phyloP scores from a whole-genome alignment of 2,113 vertebrate species.

The Menidia beryllina region DNA sequence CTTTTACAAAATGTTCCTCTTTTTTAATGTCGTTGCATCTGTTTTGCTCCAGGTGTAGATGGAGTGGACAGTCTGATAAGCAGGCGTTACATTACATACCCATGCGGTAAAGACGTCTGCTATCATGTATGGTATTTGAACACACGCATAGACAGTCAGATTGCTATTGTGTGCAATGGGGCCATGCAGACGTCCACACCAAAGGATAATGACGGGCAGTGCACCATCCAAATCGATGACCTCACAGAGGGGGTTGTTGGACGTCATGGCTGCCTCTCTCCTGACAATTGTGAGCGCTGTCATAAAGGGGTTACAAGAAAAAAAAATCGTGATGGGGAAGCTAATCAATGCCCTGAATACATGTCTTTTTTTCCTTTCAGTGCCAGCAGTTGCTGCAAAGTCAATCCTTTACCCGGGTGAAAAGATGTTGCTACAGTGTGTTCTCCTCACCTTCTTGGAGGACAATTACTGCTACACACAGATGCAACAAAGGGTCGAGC shows the following conservation, averaged over 20 bases:
- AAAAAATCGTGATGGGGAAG: not conserved
- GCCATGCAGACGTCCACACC: not conserved
- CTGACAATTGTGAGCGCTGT: constrained; percentile 14
- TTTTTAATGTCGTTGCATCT: not conserved
- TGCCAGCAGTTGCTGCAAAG: not conserved
- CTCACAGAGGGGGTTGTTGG: constrained; percentile 14
- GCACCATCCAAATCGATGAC: constrained; percentile 14
- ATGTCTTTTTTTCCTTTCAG: constrained; percentile 4
- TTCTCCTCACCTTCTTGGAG: constrained; percentile 7
- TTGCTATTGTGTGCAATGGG: constrained; percentile 14
- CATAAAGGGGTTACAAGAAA: not conserved
- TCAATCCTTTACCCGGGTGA: constrained; percentile 7
- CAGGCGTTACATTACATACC: not conserved
- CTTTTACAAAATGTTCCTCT: not conserved
- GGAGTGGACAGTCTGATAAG: not conserved
- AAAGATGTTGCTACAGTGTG: constrained; percentile 36
- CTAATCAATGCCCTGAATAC: not conserved
- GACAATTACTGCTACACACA: accelerated
- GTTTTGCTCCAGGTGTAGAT: constrained; percentile 7
- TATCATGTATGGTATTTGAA: constrained; percentile 1
- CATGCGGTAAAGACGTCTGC: constrained; percentile 43
- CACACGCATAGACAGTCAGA: accelerated
- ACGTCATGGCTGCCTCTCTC: constrained; percentile 20
- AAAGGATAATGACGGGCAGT: constrained; percentile 3
- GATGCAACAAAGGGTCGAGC: accelerated